These are phyloP conservation scores for Lagria hirta DNA, from an alignment of 2,888 invertebrate genomes.

Conservation along the genomic window DNA sequence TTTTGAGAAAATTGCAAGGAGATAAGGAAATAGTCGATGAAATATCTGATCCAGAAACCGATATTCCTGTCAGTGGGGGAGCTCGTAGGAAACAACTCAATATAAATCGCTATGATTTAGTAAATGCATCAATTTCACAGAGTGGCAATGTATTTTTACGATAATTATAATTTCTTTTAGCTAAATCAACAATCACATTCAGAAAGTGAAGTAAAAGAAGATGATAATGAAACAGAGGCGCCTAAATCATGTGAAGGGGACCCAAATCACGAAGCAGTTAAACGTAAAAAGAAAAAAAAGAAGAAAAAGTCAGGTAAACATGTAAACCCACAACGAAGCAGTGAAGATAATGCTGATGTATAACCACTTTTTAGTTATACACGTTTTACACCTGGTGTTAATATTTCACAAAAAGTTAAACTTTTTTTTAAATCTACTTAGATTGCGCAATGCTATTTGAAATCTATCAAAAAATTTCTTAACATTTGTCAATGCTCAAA, in stretches of 20 bases:
- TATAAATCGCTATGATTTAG: constrained; percentile 71
- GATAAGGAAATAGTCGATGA: constrained; percentile 58
- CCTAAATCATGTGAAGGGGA: constrained; percentile 58
- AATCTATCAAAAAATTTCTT: too few relatives aligned
- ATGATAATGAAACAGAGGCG: constrained; percentile 66
- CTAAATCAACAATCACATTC: constrained; percentile 67
- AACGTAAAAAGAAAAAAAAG: constrained; percentile 64
- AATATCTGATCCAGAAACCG: constrained; percentile 58
- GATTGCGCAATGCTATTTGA: too few relatives aligned
- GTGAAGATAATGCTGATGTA: constrained; percentile 67
- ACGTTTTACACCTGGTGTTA: neutral
- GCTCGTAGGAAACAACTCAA: constrained; percentile 62
- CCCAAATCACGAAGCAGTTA: constrained; percentile 55
- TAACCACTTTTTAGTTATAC: constrained; percentile 21
- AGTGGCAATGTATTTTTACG: constrained; percentile 2
- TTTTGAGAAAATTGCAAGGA: constrained; percentile 66
- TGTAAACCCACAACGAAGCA: constrained; percentile 57
- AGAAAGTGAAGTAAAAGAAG: constrained; percentile 70
- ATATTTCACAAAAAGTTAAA: neutral
- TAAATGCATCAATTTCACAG: constrained; percentile 45
- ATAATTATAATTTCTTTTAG: constrained; percentile 48
- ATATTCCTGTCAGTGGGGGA: constrained; percentile 56
- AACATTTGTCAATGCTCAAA: neutral
- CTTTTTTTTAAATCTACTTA: too few relatives aligned
- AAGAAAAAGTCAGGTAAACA: constrained; percentile 64